A percentile compares a stretch with the other conserved stretches of the same genome.
Conservation (phyloP, 1,140 invertebrate species). For the Asbolus verrucosus region DNA sequence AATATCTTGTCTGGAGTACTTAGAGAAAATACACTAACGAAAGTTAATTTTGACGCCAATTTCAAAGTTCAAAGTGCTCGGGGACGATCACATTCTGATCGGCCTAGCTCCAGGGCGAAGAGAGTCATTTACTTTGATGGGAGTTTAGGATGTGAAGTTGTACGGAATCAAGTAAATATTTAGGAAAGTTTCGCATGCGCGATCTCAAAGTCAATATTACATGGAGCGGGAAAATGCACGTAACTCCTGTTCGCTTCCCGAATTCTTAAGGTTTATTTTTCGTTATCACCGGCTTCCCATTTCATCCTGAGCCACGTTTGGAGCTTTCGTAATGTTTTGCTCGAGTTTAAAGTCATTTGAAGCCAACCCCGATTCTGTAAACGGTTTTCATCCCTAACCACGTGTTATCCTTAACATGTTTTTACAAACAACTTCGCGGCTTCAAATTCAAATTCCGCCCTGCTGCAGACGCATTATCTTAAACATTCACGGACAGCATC, state of each 20-base stretch:
- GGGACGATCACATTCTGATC: neutral
- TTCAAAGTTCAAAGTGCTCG: slow-evolving; percentile 34
- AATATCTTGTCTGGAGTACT: slow-evolving; percentile 30
- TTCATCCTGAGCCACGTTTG: slow-evolving; percentile 10
- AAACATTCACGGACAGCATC: slow-evolving; percentile 5
- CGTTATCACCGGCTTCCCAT: slow-evolving; percentile 22
- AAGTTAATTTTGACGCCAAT: slow-evolving; percentile 34
- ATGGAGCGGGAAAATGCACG: slow-evolving; percentile 29
- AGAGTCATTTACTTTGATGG: slow-evolving; percentile 32
- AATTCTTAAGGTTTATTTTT: slow-evolving; percentile 37
- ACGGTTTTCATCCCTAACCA: slow-evolving; percentile 13
- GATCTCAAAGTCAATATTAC: slow-evolving; percentile 24
- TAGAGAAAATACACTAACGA: slow-evolving; percentile 34
- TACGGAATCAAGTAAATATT: slow-evolving; percentile 20
- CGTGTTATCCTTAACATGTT: slow-evolving; percentile 29
- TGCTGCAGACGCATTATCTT: too few species aligned
- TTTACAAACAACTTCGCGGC: slow-evolving; percentile 1
- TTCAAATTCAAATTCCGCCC: slow-evolving; percentile 7
- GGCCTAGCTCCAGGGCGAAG: neutral
- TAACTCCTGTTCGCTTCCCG: slow-evolving; percentile 1
- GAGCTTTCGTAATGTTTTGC: slow-evolving; percentile 19
- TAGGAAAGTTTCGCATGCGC: slow-evolving; percentile 34
- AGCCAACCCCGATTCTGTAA: slow-evolving; percentile 15
- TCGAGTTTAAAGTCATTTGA: slow-evolving; percentile 14
- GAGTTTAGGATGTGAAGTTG: slow-evolving; percentile 3